phyloP scores from a whole-genome alignment of 2,113 vertebrate genomes.

The Xenopus borealis region DNA sequence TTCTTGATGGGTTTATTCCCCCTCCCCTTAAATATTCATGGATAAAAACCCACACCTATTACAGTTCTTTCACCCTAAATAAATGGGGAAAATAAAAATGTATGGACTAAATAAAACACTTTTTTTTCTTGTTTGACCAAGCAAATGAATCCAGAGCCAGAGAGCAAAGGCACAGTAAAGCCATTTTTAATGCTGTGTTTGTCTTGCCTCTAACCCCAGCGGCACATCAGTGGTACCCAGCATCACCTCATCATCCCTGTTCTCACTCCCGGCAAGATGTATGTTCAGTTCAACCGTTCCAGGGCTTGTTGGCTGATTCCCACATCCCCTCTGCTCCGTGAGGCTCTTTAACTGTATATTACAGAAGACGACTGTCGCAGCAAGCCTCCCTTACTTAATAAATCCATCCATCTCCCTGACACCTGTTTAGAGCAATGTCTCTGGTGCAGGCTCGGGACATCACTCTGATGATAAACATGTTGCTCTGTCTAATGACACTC shows the following conservation, averaged over 20 bases:
- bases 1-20: no score
- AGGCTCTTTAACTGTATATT: slow-evolving; percentile 40
- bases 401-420: slow-evolving; percentile 45
- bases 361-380: slow-evolving; percentile 29
- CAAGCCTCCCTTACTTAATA: slow-evolving; percentile 42
- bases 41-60: no score
- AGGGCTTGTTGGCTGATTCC: slow-evolving; percentile 25
- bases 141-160: no score
- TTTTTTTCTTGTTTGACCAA: no score
- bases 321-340: slow-evolving; percentile 32
- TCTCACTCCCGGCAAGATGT: slow-evolving; percentile 21
- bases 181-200: neutral
- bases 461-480: slow-evolving; percentile 39
- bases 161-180: no score
- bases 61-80: no score
- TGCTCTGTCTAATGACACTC: slow-evolving; percentile 21
- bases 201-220: neutral
- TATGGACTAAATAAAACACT: no score
- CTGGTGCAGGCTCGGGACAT: slow-evolving; percentile 16
- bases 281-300: slow-evolving; percentile 33
- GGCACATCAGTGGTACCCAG: slow-evolving; percentile 29
- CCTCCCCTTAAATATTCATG: no score
- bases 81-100: no score
- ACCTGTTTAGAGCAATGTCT: slow-evolving; percentile 32
- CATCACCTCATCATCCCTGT: slow-evolving; percentile 20